A percentile compares a stretch with the other conserved stretches of the same genome.
phyloP scores from a whole-genome alignment of 2,113 vertebrate genomes.

The Nipponia nippon region DNA sequence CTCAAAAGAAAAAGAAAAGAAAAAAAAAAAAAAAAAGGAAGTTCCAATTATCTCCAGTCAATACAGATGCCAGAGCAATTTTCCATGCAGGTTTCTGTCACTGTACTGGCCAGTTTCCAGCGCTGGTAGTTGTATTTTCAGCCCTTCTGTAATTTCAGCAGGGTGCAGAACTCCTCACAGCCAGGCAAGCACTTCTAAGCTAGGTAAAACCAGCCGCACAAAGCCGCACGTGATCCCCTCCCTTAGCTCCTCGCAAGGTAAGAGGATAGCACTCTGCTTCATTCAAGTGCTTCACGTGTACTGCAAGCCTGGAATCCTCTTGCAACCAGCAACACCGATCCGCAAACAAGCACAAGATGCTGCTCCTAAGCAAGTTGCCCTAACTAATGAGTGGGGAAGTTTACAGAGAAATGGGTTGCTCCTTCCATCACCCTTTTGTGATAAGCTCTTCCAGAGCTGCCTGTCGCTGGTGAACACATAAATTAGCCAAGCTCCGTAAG shows the following conservation, averaged over 20 bases:
- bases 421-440: background rate
- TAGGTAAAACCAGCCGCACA: background rate
- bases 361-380: too few species aligned
- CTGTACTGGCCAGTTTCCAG: background rate
- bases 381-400: background rate
- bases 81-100: background rate
- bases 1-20: background rate
- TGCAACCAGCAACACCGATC: background rate
- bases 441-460: background rate
- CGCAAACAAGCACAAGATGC: background rate
- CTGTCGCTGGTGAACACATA: background rate
- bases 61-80: background rate
- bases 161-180: background rate
- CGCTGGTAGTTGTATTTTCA: background rate
- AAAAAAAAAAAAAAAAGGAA: background rate
- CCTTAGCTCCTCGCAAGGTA: background rate
- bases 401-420: background rate
- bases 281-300: background rate
- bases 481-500: background rate
- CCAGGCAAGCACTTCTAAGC: background rate
- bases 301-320: background rate
- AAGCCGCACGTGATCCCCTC: background rate
- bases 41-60: background rate
- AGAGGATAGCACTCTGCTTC: background rate
- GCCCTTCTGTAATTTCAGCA: slow-evolving; percentile 54